A percentile compares a stretch with the other conserved stretches of the same genome.
phyloP scores from a whole-genome alignment of 1,140 invertebrate genomes.

The Sipha flava region DNA sequence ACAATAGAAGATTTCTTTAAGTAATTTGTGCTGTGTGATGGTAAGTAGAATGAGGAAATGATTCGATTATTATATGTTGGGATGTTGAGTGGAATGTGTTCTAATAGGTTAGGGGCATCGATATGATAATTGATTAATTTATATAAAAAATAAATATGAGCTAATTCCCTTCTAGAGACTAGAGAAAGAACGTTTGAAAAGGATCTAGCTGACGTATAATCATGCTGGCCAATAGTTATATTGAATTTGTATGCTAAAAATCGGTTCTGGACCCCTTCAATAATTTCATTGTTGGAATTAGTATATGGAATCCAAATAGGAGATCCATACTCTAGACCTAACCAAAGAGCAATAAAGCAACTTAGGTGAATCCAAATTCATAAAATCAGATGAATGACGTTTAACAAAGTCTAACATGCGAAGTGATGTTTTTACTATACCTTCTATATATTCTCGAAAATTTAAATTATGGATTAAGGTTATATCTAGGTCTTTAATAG shows the following conservation, averaged over 20 bases:
- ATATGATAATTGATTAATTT: too few species aligned
- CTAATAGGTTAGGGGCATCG: too few species aligned
- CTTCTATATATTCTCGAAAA: neutral
- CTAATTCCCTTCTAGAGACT: too few species aligned
- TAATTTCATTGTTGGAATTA: neutral
- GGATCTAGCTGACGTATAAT: neutral
- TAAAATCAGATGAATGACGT: neutral
- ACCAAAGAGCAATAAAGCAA: slow-evolving; percentile 7
- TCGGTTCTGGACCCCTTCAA: slow-evolving; percentile 9
- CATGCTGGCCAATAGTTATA: neutral
- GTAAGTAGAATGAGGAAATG: too few species aligned
- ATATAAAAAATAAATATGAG: too few species aligned
- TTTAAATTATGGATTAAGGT: neutral
- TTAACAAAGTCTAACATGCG: neutral
- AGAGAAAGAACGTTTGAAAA: too few species aligned
- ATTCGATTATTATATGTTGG: too few species aligned
- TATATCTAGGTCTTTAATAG: neutral
- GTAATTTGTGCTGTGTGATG: too few species aligned
- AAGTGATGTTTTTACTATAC: neutral
- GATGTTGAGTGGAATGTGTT: too few species aligned
- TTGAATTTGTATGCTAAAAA: neutral
- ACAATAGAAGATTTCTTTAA: too few species aligned
- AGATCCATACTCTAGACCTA: slow-evolving; percentile 16
- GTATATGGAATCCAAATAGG: slow-evolving; percentile 1
- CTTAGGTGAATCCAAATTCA: neutral